Percentiles rank a stretch among this genome's conserved stretches.
These are phyloP conservation scores for Electrophaes corylata DNA, from an alignment of 2,888 invertebrate genomes.

Conservation along the genomic window DNA sequence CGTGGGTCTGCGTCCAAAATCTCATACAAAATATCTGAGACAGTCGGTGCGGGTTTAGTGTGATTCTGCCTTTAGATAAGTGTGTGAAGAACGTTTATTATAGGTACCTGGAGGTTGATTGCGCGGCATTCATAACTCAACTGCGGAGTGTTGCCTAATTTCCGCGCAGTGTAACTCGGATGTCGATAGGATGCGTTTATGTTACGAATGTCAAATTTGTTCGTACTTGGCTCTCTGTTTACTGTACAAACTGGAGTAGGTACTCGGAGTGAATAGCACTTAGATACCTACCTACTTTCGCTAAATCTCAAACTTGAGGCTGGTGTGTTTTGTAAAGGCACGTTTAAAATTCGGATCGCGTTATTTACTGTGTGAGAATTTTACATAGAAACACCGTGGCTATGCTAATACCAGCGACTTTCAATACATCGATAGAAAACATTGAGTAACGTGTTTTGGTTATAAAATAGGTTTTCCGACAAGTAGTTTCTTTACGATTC, in stretches of 20 bases:
- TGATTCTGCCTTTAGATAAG: too few species aligned
- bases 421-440: conserved; percentile 29
- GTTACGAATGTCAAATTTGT: too few species aligned
- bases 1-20: too few species aligned
- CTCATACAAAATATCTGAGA: too few species aligned
- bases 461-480: conserved; percentile 11
- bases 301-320: not conserved
- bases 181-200: too few species aligned
- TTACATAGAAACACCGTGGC: conserved; percentile 19
- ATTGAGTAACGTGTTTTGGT: conserved; percentile 16
- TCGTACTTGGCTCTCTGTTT: too few species aligned
- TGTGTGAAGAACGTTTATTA: not conserved
- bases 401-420: conserved; percentile 23
- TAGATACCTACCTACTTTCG: not conserved
- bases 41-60: too few species aligned
- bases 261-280: too few species aligned
- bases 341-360: conserved; percentile 26
- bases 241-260: not conserved
- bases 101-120: too few species aligned
- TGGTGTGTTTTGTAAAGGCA: conserved; percentile 3
- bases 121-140: too few species aligned
- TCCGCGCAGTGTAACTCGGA: too few species aligned
- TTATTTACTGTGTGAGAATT: conserved; percentile 9
- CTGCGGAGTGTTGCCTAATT: too few species aligned
- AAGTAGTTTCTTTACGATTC: conserved; percentile 1